Base-by-base conservation (phyloP, 2,113 vertebrate species). In the Procapra przewalskii region DNA sequence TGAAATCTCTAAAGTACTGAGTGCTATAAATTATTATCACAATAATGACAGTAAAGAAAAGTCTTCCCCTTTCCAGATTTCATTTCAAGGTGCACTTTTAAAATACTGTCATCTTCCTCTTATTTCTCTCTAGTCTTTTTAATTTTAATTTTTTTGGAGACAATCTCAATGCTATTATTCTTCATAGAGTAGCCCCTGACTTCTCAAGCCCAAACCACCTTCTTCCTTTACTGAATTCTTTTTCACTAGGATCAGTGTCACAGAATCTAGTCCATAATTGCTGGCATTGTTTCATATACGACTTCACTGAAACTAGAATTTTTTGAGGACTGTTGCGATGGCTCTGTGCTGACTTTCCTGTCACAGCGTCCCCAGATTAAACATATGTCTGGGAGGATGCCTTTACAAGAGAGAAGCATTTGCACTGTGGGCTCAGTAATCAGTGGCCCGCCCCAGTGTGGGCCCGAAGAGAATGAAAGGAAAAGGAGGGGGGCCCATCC, bases 371-470 rank as follows among this genome's bases (percentile, higher is more conserved):
- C 6, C 14, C 4, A 8, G 36, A 48, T 0, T 27, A 19, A 57
- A 17, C 62, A 27, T 14, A 19, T 14, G 19, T 80, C 27, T 14
- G n/a, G 17, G 67, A 40, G 8, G 83, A 13, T 8, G 2, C 36
- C 48, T 87, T 55, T 55, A 80, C 19, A 14, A 3, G 27, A 79
- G 84, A 43, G 40, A 2, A 33, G 57, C 57, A 10, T 94, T 45
- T 19, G n/a, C 23, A 19, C 4, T 2, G 57, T 4, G 4, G 33
- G 33, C 84, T 80, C 19, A 17, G 48, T 0, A 33, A 17, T 6
- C 25, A 4, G 33, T 6, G 9, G 17, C 19, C 27, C 3, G 6
- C 14, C 52, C 8, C n/a, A 40, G 2, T 2, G 36, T 10, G 21
- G 33, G 9, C 2, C 55, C 0, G 5, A 75, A 29, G 0, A 36